These are phyloP conservation scores for Corticium candelabrum DNA, from an alignment of 37 sponge, comb jelly and placozoan genomes.

Conservation along the genomic window DNA sequence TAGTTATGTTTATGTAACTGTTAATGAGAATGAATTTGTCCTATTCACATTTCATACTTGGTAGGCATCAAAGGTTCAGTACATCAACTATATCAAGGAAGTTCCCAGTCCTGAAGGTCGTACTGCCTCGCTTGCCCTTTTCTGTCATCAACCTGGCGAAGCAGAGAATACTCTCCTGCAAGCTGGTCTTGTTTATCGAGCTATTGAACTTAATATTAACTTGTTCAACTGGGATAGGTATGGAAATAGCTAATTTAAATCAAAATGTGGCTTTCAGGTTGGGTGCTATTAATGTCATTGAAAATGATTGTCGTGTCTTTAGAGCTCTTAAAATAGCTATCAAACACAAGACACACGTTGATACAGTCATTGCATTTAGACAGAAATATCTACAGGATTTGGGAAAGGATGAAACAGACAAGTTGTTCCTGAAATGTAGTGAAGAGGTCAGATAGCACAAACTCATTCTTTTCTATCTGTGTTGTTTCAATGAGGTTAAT, in stretches of 20 bases:
- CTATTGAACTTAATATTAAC: conserved; percentile 71
- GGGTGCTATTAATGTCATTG: background rate
- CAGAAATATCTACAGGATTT: conserved; percentile 62
- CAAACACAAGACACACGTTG: conserved; percentile 91
- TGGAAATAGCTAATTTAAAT: background rate
- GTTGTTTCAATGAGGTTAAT: background rate
- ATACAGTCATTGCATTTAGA: conserved; percentile 86
- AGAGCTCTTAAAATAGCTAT: conserved; percentile 85
- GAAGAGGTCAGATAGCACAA: conserved; percentile 33
- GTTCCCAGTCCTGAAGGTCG: conserved; percentile 43
- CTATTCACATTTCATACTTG: too few relatives aligned
- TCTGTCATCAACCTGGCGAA: conserved; percentile 67
- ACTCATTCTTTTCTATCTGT: background rate
- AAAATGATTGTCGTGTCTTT: background rate
- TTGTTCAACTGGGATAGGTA: conserved; percentile 92
- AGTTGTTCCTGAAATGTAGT: conserved; percentile 52
- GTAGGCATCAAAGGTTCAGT: conserved; percentile 86
- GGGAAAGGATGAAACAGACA: conserved; percentile 56
- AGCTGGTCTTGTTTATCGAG: conserved; percentile 68
- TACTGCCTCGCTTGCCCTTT: conserved; percentile 78
- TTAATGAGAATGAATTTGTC: too few relatives aligned
- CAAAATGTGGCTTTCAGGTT: too few relatives aligned
- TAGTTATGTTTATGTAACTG: too few relatives aligned
- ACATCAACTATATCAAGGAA: conserved; percentile 49
- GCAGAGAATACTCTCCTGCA: conserved; percentile 84